Conservation (phyloP, 2,888 invertebrate species). For the Calameuta idolon region DNA sequence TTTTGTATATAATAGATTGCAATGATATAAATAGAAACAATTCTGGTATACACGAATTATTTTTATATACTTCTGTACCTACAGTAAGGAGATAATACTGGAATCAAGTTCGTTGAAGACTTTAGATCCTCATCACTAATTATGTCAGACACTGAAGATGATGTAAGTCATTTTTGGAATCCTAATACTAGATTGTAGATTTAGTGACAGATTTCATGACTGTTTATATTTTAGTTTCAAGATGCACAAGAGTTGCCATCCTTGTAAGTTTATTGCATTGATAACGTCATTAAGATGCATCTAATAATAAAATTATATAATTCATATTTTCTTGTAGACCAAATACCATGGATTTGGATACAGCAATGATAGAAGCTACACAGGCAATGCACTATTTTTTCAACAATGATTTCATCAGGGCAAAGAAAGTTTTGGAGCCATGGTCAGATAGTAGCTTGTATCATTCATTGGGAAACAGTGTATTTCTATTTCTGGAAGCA, state of each 20-base stretch:
- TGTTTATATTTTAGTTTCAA: slow-evolving; percentile 67
- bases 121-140: background rate
- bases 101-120: background rate
- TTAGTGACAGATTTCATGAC: background rate
- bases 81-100: background rate
- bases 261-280: slow-evolving; percentile 59
- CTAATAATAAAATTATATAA: slow-evolving; percentile 10
- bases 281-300: background rate
- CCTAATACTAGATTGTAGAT: background rate
- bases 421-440: slow-evolving; percentile 82
- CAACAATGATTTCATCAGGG: slow-evolving; percentile 89
- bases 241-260: slow-evolving; percentile 68
- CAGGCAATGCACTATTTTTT: slow-evolving; percentile 89
- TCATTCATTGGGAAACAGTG: slow-evolving; percentile 89
- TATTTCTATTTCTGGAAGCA: slow-evolving; percentile 92
- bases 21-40: background rate
- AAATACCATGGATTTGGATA: slow-evolving; percentile 73
- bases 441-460: slow-evolving; percentile 89
- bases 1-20: background rate
- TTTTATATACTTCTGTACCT: background rate
- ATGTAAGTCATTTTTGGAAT: slow-evolving; percentile 42
- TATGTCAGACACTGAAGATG: slow-evolving; percentile 63
- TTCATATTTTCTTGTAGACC: slow-evolving; percentile 48
- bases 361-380: slow-evolving; percentile 82
- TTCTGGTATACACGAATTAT: background rate